Conservation (phyloP, 2,113 vertebrate species). For the Corythornis cristatus region DNA sequence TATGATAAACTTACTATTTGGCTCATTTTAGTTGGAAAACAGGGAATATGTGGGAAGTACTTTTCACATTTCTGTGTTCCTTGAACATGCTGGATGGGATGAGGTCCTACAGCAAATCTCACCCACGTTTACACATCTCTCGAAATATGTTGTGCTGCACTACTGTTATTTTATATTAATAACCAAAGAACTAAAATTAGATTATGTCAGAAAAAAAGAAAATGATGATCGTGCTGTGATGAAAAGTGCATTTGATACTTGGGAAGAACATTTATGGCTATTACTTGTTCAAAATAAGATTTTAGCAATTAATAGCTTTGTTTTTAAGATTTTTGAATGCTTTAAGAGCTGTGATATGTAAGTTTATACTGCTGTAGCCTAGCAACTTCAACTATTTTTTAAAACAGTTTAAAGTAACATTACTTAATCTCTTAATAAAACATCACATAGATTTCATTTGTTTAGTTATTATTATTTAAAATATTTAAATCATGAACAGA, state of each 20-base stretch:
- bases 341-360: not conserved
- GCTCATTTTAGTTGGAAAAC: too few relatives aligned
- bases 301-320: not conserved
- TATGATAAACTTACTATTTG: too few relatives aligned
- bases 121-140: too few relatives aligned
- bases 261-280: not conserved
- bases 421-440: slow-evolving; percentile 6
- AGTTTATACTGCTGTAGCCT: slow-evolving; percentile 8
- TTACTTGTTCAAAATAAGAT: not conserved
- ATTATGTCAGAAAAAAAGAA: not conserved
- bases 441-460: not conserved
- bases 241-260: not conserved
- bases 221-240: not conserved
- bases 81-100: too few relatives aligned
- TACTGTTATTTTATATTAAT: too few relatives aligned
- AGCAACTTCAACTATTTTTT: slow-evolving; percentile 2
- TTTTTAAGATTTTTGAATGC: not conserved
- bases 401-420: not conserved
- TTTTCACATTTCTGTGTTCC: too few relatives aligned
- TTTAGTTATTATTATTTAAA: not conserved
- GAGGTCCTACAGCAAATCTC: too few relatives aligned
- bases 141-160: too few relatives aligned
- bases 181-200: too few relatives aligned
- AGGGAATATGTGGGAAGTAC: too few relatives aligned
- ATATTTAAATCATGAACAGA: not conserved